Percentiles rank a stretch among this genome's conserved stretches.
Evolutionary conservation across 1,140 invertebrate genomes (phyloP).

Genomic region (Drosophila miranda): DNA sequence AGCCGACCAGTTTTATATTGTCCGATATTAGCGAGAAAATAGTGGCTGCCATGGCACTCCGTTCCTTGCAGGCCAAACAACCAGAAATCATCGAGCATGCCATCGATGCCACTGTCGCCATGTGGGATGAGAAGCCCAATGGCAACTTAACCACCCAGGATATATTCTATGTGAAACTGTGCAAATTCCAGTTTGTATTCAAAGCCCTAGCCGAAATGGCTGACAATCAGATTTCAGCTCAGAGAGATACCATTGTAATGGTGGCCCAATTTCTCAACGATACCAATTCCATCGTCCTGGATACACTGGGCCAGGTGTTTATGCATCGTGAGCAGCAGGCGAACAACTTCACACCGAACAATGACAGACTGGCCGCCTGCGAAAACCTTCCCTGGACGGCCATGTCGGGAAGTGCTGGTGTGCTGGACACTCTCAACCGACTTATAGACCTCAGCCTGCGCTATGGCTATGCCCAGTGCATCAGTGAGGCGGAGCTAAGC

Average conservation of each 20-base stretch:
- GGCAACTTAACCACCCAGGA: conserved; percentile 87
- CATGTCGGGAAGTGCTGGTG: conserved; percentile 83
- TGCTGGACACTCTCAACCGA: conserved; percentile 83
- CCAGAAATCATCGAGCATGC: conserved; percentile 80
- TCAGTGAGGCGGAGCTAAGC: conserved; percentile 83
- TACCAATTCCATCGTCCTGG: conserved; percentile 84
- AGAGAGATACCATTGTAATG: conserved; percentile 82
- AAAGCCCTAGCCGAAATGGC: conserved; percentile 84
- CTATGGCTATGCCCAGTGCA: conserved; percentile 84
- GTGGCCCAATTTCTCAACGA: conserved; percentile 84
- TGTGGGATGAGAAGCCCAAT: conserved; percentile 82
- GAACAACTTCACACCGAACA: conserved; percentile 81
- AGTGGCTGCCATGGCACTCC: conserved; percentile 86
- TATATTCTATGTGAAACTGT: conserved; percentile 89
- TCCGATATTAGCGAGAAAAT: conserved; percentile 91
- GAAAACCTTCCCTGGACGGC: conserved; percentile 88
- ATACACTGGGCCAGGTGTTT: conserved; percentile 84
- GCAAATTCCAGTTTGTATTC: conserved; percentile 84
- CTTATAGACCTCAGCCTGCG: conserved; percentile 83
- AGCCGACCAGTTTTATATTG: conserved; percentile 87
- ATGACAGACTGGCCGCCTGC: conserved; percentile 40
- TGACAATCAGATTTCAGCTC: conserved; percentile 84
- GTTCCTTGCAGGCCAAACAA: conserved; percentile 57
- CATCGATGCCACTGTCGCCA: conserved; percentile 85
- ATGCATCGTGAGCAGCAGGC: conserved; percentile 85